Conservation (phyloP, 2,113 vertebrate species). For the Corydoras sp. region DNA sequence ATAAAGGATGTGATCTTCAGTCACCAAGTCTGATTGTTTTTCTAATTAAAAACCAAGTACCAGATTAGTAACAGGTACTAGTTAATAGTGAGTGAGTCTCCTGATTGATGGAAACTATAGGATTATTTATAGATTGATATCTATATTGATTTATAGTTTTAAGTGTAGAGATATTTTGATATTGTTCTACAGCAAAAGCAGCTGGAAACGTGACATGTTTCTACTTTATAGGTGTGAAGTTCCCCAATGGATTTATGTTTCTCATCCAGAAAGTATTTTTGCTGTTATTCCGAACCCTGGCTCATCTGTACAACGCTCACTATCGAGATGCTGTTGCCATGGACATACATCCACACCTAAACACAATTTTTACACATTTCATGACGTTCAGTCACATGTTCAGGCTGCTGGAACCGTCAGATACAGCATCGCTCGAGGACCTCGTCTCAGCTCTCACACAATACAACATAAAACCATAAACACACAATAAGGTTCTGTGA, state of each 20-base stretch:
- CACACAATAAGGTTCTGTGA: neutral
- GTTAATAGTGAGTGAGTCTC: too few relatives aligned
- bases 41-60: too few relatives aligned
- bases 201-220: neutral
- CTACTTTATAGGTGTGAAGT: slow-evolving; percentile 53
- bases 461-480: slow-evolving; percentile 4
- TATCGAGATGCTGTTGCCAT: slow-evolving; percentile 64
- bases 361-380: slow-evolving; percentile 72
- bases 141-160: too few relatives aligned
- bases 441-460: slow-evolving; percentile 59
- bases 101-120: too few relatives aligned
- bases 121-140: too few relatives aligned
- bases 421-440: slow-evolving; percentile 66
- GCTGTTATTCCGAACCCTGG: slow-evolving; percentile 69
- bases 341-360: slow-evolving; percentile 73
- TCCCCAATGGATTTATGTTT: slow-evolving; percentile 66
- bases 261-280: slow-evolving; percentile 73
- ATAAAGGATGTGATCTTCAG: too few relatives aligned
- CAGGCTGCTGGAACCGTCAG: slow-evolving; percentile 63
- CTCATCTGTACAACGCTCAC: slow-evolving; percentile 75
- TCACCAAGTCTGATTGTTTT: too few relatives aligned
- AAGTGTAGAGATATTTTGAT: too few relatives aligned
- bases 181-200: too few relatives aligned
- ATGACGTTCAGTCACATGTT: slow-evolving; percentile 68
- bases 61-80: too few relatives aligned